A percentile compares a stretch with the other conserved stretches of the same genome.
Evolutionary conservation across 2,113 vertebrate genomes (phyloP).

Genomic region (Mungos mungo): DNA sequence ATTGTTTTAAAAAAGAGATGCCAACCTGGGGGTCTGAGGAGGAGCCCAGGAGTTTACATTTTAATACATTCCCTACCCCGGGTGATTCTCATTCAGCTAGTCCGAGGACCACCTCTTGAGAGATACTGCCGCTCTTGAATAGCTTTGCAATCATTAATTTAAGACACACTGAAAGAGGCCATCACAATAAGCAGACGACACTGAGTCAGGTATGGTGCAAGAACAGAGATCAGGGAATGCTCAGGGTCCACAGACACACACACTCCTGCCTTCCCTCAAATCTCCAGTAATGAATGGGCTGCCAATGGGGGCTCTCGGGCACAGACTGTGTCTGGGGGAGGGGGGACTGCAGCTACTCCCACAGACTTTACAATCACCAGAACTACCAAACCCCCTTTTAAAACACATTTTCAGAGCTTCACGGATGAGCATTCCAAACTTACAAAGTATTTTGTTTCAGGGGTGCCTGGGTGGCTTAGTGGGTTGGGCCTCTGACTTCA

Average conservation of each 20-base stretch:
- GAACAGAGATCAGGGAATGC: background rate
- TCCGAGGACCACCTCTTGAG: background rate
- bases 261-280: too few species aligned
- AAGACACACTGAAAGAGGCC: background rate
- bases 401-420: background rate
- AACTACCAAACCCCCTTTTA: background rate
- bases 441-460: background rate
- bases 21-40: too few species aligned
- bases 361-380: too few species aligned
- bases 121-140: background rate
- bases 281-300: fast-evolving
- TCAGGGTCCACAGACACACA: fast-evolving
- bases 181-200: fast-evolving
- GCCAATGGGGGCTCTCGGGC: fast-evolving
- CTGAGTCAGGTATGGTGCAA: background rate
- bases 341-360: too few species aligned
- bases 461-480: too few species aligned
- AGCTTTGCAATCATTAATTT: background rate
- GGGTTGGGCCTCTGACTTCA: too few species aligned
- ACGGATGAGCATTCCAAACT: background rate
- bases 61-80: too few species aligned
- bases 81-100: background rate
- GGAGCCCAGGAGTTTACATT: background rate
- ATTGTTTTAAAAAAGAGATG: too few species aligned
- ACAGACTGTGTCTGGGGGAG: background rate